phyloP scores from a whole-genome alignment of 1,140 invertebrate genomes.

The Penaeus japonicus region DNA sequence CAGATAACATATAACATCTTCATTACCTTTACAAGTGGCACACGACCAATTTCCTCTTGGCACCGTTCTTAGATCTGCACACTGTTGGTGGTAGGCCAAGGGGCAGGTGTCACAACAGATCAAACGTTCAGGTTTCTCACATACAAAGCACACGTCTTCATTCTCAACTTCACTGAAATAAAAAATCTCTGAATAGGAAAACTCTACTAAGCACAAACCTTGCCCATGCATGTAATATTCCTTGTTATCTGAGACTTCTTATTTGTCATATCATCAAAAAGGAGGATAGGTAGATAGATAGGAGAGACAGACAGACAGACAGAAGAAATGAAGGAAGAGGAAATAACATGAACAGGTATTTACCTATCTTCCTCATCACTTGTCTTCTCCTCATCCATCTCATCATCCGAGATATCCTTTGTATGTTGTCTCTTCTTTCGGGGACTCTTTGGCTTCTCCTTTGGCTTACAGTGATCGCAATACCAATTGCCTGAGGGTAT shows the following conservation, averaged over 20 bases:
- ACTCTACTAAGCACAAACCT: not conserved
- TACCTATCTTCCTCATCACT: not conserved
- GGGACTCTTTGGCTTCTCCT: constrained; percentile 65
- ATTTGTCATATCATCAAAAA: not conserved
- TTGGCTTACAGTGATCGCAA: constrained; percentile 74
- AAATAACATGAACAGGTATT: not conserved
- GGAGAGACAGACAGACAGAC: too few species aligned
- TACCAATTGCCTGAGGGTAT: constrained; percentile 93
- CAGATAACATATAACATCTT: not conserved
- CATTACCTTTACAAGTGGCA: not conserved
- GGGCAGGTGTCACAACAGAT: constrained; percentile 51
- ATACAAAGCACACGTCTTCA: constrained; percentile 27
- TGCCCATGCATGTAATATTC: constrained; percentile 49
- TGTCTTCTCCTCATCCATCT: constrained; percentile 58
- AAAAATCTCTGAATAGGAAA: too few species aligned
- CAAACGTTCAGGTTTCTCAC: constrained; percentile 17
- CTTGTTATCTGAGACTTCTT: constrained; percentile 28
- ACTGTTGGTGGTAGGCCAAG: constrained; percentile 41
- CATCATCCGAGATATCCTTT: constrained; percentile 67
- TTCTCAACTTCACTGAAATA: not conserved
- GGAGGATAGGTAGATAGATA: too few species aligned
- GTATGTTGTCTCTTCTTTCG: constrained; percentile 69
- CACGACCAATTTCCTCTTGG: constrained; percentile 51
- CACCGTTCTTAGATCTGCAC: constrained; percentile 43
- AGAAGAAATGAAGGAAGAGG: not conserved